Evolutionary conservation across 2,113 vertebrate species (phyloP), one percentile per base, ranked within the genome.

Genomic region (Seriola quinqueradiata): DNA sequence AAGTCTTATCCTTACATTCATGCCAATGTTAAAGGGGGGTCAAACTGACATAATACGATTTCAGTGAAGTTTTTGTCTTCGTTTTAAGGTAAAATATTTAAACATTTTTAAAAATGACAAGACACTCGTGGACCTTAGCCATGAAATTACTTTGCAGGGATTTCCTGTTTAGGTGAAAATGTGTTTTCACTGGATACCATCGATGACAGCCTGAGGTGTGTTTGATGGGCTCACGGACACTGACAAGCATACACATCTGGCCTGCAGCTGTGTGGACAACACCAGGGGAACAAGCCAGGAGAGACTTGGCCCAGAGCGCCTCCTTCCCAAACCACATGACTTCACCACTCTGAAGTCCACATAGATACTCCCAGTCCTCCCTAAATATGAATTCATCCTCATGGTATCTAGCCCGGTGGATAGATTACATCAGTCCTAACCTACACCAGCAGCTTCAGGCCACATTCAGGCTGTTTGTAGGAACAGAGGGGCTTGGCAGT

Each of bases 371-470:
- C 67, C 78, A 65, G 72, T 65, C 23, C 79, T 72, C 54, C 61
- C 69, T 70, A 25, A 89, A 83, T 61, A 90, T 70, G 60, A 87
- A 83, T 82, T 89, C 89, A 83, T 84, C 77, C 67, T 75, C n/a
- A 3, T 71, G 74, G 58, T 72, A 84, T 87, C 50, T 8, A 66
- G 66, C 81, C 57, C 55, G 70, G 68, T 54, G 40, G 57, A 81
- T 61, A 79, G 58, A 86, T 87, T 79, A 66, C 84, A 83, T 86
- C 89, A 81, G 74, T 32, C 71, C 19, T 60, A 70, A 75, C 61
- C 5, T 2, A 84, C 17, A 66, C 10, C 16, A 40, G 60, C 8
- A 19, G 66, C 55, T 75, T 54, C 3, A 17, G 54, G 61, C 73
- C 66, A 85, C 57, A 48, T 75, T n/a, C 58, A 48, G 25, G n/a